Evolutionary conservation across 1,140 invertebrate species (phyloP), one percentile per base, ranked within the genome.

Genomic region (Aphelinus atriplicis): DNA sequence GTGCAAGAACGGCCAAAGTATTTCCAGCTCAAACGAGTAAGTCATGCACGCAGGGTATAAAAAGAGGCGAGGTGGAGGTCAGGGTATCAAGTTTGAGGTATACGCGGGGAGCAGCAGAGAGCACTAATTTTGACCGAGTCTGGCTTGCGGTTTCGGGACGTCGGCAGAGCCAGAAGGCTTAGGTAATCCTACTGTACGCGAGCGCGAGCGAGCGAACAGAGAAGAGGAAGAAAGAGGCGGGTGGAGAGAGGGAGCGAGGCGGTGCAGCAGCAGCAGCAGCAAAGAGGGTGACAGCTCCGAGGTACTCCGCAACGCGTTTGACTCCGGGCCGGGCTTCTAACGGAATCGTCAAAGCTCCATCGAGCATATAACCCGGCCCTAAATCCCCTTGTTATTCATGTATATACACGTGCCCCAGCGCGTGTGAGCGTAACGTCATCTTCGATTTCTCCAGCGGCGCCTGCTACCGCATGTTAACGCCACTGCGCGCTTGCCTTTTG

Each of bases 311-410:
- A 76, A 73, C 69, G 4, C 47, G 64, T 55, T 43, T 73, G 71
- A 57, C 79, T 77, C 79, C 66, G 65, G 69, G 47, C 42, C 45
- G 77, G 73, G 80, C 82, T 84, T 87, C 84, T 86, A 87, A 87
- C 84, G 71, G 84, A 86, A 87, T 87, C 82, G 81, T 86, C 85
- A 87, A 87, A 87, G 84, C 80, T 83, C 82, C 84, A 85, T 85
- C 82, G 82, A 81, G 77, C 79, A 83, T 81, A 79, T 80, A 78
- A 77, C 78, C 79, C 80, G 81, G 78, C 7, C 56, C 80, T 77
- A 82, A 84, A 86, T 86, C 81, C 84, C 80, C 81, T 83, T 83
- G 80, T 83, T 81, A 81, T 71, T 43, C 46, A 26, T 26, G 26
- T 26, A 26, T 26, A 26, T 26, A 26, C 26, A 26, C 26, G 26